Evolutionary conservation across 2,113 vertebrate genomes (phyloP), one percentile per base, ranked within the genome.

Genomic region (Paramisgurnus dabryanus): DNA sequence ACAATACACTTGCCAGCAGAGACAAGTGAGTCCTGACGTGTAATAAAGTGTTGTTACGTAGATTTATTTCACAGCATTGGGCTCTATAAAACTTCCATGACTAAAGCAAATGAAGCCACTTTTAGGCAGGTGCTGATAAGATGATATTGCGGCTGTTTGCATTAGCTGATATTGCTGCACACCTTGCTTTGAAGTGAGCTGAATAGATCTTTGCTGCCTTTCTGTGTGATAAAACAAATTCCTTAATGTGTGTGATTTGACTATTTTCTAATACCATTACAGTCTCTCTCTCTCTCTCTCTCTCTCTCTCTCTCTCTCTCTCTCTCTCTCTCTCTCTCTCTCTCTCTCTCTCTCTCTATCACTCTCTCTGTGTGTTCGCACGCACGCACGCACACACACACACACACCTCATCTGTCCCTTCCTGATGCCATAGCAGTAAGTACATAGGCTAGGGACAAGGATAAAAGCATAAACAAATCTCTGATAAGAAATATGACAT

Each of bases 391-490:
- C 40, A 60, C 73, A 64, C 55, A 10, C 45, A 6, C 3, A 15
- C 75, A 66, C 45, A 43, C 67, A 66, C 69, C 55, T 60, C 57
- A 67, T 65, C 67, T 5, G 40, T 74, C 73, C 73, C 53, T 81
- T 50, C 43, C 65, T 67, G 80, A 86, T 87, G 84, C 87, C 87
- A 85, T 83, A 86, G 85, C 87, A 80, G 76, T 90, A 86, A 87
- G 88, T 88, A 89, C 84, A 84, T 87, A 86, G 87, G 86, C 87
- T 86, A 90, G 86, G 90, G 90, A 90, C 90, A 88, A 90, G 92
- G 90, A 92, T 92, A 92, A 93, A 92, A 91, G 87, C 90, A 91
- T 91, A 92, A 92, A 94, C 92, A 93, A 92, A 93, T 90, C 85
- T 91, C 88, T 12, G 92, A 92, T 94, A 93, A 92, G 92, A 93